phyloP scores from a whole-genome alignment of 2,113 vertebrate genomes.

The Formicarius rufipectus region DNA sequence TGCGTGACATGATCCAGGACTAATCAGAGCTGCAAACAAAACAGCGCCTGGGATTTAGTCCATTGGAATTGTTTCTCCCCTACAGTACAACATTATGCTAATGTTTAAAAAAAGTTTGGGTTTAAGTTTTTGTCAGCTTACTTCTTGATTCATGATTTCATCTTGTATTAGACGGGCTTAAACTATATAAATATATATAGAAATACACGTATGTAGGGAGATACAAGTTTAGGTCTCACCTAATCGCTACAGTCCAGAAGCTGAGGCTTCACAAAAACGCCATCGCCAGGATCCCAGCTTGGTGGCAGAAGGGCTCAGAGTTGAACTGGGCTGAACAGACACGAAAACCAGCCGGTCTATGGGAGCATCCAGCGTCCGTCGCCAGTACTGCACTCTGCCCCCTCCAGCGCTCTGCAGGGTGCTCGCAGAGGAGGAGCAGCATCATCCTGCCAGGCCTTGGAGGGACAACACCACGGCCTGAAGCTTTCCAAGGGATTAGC shows the following conservation, averaged over 20 bases:
- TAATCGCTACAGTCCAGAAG: background rate
- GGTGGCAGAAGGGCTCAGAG: background rate
- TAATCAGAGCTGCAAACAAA: background rate
- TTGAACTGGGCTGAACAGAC: rapidly evolving
- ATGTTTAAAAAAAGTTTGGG: background rate
- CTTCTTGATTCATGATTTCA: background rate
- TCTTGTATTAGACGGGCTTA: background rate
- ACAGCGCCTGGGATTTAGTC: background rate
- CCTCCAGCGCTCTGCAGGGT: rapidly evolving
- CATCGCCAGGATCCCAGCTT: background rate
- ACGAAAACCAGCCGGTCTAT: background rate
- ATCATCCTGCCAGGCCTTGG: background rate
- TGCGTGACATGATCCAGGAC: background rate
- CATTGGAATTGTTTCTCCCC: background rate
- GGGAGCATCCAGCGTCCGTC: slow-evolving; percentile 36
- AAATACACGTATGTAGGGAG: background rate
- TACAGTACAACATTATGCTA: background rate
- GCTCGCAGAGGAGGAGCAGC: background rate
- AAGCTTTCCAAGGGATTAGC: background rate
- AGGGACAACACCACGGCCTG: background rate
- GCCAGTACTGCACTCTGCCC: background rate
- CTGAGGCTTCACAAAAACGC: background rate
- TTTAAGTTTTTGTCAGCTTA: background rate
- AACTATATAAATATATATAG: background rate
- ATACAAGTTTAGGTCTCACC: background rate